These are phyloP conservation scores for Mobula hypostoma DNA, from an alignment of 2,113 vertebrate species.

Conservation along the genomic window DNA sequence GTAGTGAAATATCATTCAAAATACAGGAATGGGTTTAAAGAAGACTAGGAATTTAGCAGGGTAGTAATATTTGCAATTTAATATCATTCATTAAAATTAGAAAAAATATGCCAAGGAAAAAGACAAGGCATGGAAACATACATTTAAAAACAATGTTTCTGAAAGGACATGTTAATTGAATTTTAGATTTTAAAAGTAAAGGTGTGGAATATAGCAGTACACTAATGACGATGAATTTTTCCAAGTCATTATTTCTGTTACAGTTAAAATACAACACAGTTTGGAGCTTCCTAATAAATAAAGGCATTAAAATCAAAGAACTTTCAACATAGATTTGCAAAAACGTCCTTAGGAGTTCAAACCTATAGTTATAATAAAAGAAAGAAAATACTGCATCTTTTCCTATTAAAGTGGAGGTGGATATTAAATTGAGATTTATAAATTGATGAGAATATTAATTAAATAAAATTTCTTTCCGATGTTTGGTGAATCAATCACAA, in stretches of 20 bases:
- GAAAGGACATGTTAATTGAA: not conserved
- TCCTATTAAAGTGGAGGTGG: not conserved
- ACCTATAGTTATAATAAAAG: not conserved
- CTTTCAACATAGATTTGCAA: not conserved
- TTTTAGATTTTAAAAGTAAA: not conserved
- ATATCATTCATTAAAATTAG: not conserved
- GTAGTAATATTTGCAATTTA: not conserved
- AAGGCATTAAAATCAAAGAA: not conserved
- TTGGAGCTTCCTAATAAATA: not conserved
- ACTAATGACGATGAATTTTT: not conserved
- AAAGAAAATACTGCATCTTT: not conserved
- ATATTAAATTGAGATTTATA: not conserved
- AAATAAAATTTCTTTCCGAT: not conserved
- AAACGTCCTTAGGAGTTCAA: not conserved
- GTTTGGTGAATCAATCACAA: not conserved
- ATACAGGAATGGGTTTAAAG: not conserved
- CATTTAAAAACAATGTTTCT: not conserved
- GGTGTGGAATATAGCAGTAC: not conserved
- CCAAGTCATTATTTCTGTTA: not conserved
- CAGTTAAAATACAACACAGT: not conserved
- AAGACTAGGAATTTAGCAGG: not conserved
- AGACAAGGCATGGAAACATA: not conserved
- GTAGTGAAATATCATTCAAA: not conserved
- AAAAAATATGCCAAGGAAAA: not conserved
- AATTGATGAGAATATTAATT: not conserved